Conservation (phyloP, 2,888 invertebrate genomes). For the Iphiclides podalirius region DNA sequence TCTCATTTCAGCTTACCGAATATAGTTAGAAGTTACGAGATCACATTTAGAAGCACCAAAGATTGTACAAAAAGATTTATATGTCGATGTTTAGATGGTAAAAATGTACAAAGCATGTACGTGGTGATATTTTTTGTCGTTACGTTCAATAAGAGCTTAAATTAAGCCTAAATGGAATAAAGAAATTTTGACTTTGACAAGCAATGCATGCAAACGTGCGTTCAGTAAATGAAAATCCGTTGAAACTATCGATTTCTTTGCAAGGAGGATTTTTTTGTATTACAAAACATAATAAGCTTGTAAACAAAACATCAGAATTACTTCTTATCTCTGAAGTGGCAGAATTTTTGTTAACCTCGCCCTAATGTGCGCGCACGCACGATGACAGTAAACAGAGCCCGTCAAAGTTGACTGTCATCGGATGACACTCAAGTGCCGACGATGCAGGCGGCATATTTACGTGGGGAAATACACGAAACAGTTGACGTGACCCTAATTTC, state of each 20-base stretch:
- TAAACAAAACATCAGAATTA: background rate
- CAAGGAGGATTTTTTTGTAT: background rate
- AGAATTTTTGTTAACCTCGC: constrained; percentile 7
- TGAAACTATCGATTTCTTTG: no score
- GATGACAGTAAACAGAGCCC: constrained; percentile 10
- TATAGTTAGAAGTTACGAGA: no score
- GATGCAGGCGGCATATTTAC: constrained; percentile 1
- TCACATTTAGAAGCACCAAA: no score
- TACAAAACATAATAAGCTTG: background rate
- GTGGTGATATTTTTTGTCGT: no score
- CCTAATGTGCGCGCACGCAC: constrained; percentile 1
- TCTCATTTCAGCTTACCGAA: no score
- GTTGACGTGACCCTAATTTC: constrained; percentile 6
- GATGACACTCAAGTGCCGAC: constrained; percentile 6
- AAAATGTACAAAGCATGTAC: no score
- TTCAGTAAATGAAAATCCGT: no score
- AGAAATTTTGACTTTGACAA: background rate
- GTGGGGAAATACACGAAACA: constrained; percentile 6
- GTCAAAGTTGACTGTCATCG: constrained; percentile 9
- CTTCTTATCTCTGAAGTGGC: constrained; percentile 1
- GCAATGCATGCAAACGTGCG: no score
- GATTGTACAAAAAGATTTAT: no score
- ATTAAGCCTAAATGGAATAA: no score
- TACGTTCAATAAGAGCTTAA: no score
- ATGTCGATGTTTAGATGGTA: no score